Evolutionary conservation across 2,113 vertebrate species (phyloP).

Genomic region (Pseudois nayaur): DNA sequence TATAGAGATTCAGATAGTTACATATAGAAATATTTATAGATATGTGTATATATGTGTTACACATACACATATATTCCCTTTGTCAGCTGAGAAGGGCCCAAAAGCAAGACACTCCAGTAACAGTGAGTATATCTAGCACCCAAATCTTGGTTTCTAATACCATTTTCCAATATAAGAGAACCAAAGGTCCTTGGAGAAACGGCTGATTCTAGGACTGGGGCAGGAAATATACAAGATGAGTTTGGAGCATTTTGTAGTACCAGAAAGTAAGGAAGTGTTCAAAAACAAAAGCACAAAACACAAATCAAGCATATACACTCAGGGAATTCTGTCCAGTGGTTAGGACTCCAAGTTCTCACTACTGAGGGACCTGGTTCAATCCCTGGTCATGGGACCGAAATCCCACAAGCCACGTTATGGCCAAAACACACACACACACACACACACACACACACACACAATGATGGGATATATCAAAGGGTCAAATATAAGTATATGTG

Average conservation of each 20-base stretch:
- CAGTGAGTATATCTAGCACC: neutral
- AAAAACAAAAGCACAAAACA: neutral
- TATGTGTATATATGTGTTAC: neutral
- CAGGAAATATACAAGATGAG: neutral
- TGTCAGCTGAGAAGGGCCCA: neutral
- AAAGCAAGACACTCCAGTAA: neutral
- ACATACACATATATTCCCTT: neutral
- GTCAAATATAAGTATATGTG: neutral
- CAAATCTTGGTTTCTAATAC: conserved; percentile 1
- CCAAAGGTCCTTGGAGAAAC: neutral
- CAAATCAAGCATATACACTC: neutral
- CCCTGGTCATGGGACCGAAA: neutral
- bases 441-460: neutral
- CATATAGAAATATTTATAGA: neutral
- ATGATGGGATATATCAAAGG: neutral
- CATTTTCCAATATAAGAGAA: neutral
- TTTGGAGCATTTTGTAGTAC: neutral
- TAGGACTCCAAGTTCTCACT: neutral
- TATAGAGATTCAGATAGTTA: neutral
- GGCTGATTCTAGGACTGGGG: neutral
- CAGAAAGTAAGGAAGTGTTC: neutral
- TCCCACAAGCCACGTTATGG: neutral
- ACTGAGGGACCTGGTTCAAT: neutral
- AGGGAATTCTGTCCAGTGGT: neutral
- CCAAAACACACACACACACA: neutral